These are phyloP conservation scores for Pachydiplax longipennis DNA, from an alignment of 2,888 invertebrate genomes.

Conservation along the genomic window DNA sequence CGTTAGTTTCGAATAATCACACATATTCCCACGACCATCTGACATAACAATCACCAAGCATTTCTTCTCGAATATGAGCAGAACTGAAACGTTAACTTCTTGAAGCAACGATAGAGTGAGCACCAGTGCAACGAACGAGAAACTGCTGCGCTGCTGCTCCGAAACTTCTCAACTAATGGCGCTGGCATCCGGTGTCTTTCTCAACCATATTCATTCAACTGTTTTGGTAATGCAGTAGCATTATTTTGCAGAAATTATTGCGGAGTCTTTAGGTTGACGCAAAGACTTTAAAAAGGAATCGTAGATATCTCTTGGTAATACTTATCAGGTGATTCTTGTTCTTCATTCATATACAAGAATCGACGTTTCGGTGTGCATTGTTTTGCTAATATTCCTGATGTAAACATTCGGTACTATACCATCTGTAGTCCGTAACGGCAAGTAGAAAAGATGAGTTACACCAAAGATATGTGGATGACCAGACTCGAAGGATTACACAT, in stretches of 20 bases:
- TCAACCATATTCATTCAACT: background rate
- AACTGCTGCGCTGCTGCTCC: background rate
- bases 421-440: background rate
- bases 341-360: background rate
- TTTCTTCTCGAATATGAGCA: conserved; percentile 5
- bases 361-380: background rate
- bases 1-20: background rate
- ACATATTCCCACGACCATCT: conserved; percentile 17
- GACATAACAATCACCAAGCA: conserved; percentile 2
- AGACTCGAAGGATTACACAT: conserved; percentile 78
- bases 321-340: background rate
- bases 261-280: background rate
- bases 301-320: background rate
- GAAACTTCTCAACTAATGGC: background rate
- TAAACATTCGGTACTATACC: background rate
- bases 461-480: conserved; percentile 76
- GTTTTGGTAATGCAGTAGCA: background rate
- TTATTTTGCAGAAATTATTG: background rate
- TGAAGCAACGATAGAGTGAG: conserved; percentile 5
- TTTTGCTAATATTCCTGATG: background rate
- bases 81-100: background rate
- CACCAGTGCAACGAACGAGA: background rate
- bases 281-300: background rate
- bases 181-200: background rate
- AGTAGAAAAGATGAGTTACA: conserved; percentile 58